Base-by-base conservation (phyloP, 2,797 vertebrate species). In the Thamnophis elegans region DNA sequence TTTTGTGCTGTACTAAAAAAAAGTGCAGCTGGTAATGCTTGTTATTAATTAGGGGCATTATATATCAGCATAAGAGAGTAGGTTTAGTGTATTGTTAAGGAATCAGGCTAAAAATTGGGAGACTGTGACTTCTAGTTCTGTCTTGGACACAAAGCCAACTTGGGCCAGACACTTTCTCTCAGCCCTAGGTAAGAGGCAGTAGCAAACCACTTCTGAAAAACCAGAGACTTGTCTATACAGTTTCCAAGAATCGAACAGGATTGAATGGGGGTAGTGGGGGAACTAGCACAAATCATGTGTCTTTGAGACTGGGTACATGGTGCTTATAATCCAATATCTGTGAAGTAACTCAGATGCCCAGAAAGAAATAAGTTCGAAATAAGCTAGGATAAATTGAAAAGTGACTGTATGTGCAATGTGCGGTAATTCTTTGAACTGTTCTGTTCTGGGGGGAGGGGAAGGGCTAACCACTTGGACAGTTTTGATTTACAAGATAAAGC, bases 261-360 rank as follows among this genome's bases (percentile, higher is more conserved):
- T 36, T 36, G 32, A 73, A 36, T 20, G 13, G 11, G 11, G 26
- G 0, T 4, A 6, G 22, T 7, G 2, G 4, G 11, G 4, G 3
- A 28, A 16, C n/a, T 36, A 97, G 94, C 5, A 56, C 94, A 95
- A 87, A 94, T 90, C 94, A 97, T 94, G 93, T 96, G 96, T 88
- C 94, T 94, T 92, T 93, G 55, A 96, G 95, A 97, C 96, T 94
- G 9, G 90, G 32, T 87, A 42, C 73, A 85, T 55, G 88, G 86
- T 85, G 60, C 88, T 86, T 91, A 94, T 56, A 89, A 26, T 9
- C 28, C 91, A 88, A 1, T 68, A 47, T 87, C 93, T 94, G 85
- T 92, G 92, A 85, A 94, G 82, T 82, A 93, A 73, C 73, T 92
- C 6, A n/a, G 18, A 60, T 94, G 8, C 95, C 55, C 91, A 93